Percentiles rank a stretch among this genome's conserved stretches.
These are phyloP conservation scores for Piliocolobus tephrosceles DNA, from an alignment of 2,113 vertebrate genomes.

Conservation along the genomic window DNA sequence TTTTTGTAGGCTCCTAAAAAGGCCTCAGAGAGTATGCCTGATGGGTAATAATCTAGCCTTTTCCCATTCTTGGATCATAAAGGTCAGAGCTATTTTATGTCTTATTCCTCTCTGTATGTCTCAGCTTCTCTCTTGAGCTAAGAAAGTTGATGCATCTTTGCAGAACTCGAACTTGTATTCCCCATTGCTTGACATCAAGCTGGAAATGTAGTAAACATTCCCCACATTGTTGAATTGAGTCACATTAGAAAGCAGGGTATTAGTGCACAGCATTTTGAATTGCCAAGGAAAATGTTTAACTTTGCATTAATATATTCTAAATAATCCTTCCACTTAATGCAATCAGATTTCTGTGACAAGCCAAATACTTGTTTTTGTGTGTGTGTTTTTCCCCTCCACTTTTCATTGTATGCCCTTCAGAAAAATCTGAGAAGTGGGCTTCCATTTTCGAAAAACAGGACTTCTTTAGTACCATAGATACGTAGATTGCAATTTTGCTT, in stretches of 20 bases:
- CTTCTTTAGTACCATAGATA: too few species aligned
- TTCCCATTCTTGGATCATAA: fast-evolving
- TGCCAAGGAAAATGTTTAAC: neutral
- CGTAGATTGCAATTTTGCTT: fast-evolving
- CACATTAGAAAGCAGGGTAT: fast-evolving
- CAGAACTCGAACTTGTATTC: fast-evolving
- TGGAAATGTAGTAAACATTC: fast-evolving
- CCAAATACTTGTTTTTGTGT: fast-evolving
- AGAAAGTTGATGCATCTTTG: fast-evolving
- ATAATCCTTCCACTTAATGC: too few species aligned
- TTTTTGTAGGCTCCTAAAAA: fast-evolving
- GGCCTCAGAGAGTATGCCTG: fast-evolving
- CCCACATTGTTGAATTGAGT: fast-evolving
- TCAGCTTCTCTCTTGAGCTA: too few species aligned
- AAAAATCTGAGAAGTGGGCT: fast-evolving
- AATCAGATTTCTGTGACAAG: fast-evolving
- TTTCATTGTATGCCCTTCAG: fast-evolving
- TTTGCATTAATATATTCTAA: neutral
- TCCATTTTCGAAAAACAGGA: neutral
- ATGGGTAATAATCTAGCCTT: fast-evolving
- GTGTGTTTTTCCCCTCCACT: fast-evolving
- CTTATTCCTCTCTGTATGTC: fast-evolving
- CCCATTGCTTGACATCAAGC: fast-evolving
- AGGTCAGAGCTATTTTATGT: fast-evolving
- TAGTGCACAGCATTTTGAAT: neutral